phyloP scores from a whole-genome alignment of 2,888 invertebrate species.

The Chesias legatella region DNA sequence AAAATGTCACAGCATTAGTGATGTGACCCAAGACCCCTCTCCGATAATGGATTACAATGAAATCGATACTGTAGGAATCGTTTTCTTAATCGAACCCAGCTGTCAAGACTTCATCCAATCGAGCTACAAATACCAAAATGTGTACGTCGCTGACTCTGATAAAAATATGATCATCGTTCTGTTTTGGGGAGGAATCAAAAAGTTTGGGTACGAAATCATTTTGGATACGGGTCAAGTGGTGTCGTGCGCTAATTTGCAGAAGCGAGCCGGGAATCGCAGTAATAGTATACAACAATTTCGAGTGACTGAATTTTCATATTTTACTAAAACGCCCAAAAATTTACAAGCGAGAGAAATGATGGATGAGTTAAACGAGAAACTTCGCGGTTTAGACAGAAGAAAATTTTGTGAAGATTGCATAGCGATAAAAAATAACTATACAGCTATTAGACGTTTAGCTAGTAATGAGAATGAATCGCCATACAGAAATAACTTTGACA shows the following conservation, averaged over 20 bases:
- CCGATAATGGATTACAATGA: slow-evolving; percentile 79
- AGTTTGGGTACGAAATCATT: slow-evolving; percentile 76
- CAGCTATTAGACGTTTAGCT: slow-evolving; percentile 29
- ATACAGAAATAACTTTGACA: slow-evolving; percentile 43
- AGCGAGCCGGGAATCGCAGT: slow-evolving; percentile 73
- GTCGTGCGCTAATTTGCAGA: slow-evolving; percentile 83
- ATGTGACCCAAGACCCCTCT: slow-evolving; percentile 50
- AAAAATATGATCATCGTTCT: slow-evolving; percentile 76
- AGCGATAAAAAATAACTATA: slow-evolving; percentile 49
- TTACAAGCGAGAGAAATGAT: slow-evolving; percentile 65
- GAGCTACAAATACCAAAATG: slow-evolving; percentile 71
- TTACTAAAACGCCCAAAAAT: slow-evolving; percentile 82
- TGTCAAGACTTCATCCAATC: slow-evolving; percentile 59
- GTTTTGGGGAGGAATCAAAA: slow-evolving; percentile 78
- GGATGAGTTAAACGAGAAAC: slow-evolving; percentile 58
- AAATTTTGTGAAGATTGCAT: slow-evolving; percentile 56
- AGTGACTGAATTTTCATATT: slow-evolving; percentile 82
- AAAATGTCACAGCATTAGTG: slow-evolving; percentile 66
- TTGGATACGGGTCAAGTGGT: slow-evolving; percentile 80
- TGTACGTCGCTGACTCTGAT: slow-evolving; percentile 80
- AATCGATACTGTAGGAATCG: slow-evolving; percentile 86
- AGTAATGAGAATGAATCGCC: slow-evolving; percentile 58
- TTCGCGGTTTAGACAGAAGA: slow-evolving; percentile 35
- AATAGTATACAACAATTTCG: slow-evolving; percentile 79
- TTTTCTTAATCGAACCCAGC: slow-evolving; percentile 78